Conservation (phyloP, 2,888 invertebrate species). For the Aphodius granarius region DNA sequence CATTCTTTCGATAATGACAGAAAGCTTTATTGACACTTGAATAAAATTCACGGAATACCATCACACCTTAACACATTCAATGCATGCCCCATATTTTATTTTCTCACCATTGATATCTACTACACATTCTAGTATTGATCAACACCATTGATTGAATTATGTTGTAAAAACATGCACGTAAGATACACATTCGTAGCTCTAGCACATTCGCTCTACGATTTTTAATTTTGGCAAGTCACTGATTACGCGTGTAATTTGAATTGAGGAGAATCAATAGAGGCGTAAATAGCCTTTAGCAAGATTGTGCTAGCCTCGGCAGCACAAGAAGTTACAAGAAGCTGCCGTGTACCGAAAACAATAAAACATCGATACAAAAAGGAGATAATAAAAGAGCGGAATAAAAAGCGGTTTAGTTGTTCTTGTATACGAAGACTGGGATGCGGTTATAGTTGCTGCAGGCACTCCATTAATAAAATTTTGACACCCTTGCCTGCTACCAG, state of each 20-base stretch:
- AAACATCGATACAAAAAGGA: constrained; percentile 6
- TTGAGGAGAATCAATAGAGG: not conserved
- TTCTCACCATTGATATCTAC: not conserved
- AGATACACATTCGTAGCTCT: no score
- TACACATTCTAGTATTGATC: not conserved
- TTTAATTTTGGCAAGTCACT: constrained; percentile 11
- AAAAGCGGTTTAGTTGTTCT: constrained; percentile 10
- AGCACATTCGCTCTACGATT: no score
- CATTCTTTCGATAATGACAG: not conserved
- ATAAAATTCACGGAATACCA: not conserved
- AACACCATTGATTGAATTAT: not conserved
- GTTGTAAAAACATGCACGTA: not conserved
- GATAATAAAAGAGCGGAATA: not conserved
- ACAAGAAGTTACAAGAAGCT: not conserved
- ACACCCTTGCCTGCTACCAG: constrained; percentile 51
- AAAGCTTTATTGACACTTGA: not conserved
- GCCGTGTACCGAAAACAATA: not conserved
- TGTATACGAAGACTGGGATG: not conserved
- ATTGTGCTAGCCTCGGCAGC: not conserved
- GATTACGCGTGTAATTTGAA: constrained; percentile 4
- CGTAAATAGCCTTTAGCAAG: not conserved
- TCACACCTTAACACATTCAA: not conserved
- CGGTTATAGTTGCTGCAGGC: constrained; percentile 32
- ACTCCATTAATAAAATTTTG: constrained; percentile 52
- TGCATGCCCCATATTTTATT: not conserved